Conservation (phyloP, 2,888 invertebrate genomes). For the Lasioglossum calceatum region DNA sequence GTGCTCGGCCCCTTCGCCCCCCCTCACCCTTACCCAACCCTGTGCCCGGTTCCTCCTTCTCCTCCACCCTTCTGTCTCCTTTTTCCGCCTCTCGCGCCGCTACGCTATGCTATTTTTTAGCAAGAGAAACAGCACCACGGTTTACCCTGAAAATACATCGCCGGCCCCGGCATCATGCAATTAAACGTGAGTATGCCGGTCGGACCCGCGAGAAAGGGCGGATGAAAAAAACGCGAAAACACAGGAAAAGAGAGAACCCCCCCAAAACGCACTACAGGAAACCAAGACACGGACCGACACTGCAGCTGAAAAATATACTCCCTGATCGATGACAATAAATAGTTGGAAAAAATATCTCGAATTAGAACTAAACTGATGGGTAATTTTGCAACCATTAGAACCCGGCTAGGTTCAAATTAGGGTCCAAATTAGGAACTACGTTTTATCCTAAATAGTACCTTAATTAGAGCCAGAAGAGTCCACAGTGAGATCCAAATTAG, state of each 20-base stretch:
- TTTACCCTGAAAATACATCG: slow-evolving; percentile 68
- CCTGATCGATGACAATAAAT: not conserved
- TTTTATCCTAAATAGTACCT: not conserved
- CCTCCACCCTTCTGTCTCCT: not conserved
- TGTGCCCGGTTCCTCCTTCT: not conserved
- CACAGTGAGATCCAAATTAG: not conserved
- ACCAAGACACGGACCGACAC: not conserved
- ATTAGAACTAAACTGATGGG: too few relatives aligned
- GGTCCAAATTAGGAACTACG: not conserved
- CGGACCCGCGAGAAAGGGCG: slow-evolving; percentile 27
- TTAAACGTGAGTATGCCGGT: slow-evolving; percentile 62
- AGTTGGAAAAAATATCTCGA: not conserved
- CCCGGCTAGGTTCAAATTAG: too few relatives aligned
- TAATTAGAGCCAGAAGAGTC: not conserved
- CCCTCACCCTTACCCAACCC: not conserved
- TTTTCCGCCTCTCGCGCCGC: not conserved
- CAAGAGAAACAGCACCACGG: slow-evolving; percentile 58
- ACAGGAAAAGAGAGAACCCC: not conserved
- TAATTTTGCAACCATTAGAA: too few relatives aligned
- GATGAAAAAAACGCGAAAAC: not conserved
- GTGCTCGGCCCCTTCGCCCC: not conserved
- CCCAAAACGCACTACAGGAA: not conserved
- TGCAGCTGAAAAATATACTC: not conserved
- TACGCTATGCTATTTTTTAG: slow-evolving; percentile 55
- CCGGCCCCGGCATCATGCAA: slow-evolving; percentile 64